Percentiles rank a stretch among this genome's conserved stretches.
These are phyloP conservation scores for cat (Felis catus) DNA, from an alignment of 2,113 vertebrate species.

Conservation along the genomic window F.catus_Fca126_mat1.0 CM031414.1:120668501-120669000, in stretches of 20 bases:
- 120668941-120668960: conserved; percentile 97
- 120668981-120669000: conserved; percentile 98
- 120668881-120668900: neutral
- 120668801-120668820: neutral
- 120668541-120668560: neutral
- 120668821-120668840: neutral
- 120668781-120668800: neutral
- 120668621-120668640: neutral
- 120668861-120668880: too few species aligned
- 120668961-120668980: conserved; percentile 98
- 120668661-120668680: too few species aligned
- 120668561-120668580: neutral
- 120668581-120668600: accelerated
- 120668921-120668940: conserved; percentile 94
- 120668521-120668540: neutral
- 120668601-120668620: neutral
- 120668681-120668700: neutral
- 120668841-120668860: neutral
- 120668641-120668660: neutral
- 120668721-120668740: neutral
- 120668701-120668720: neutral
- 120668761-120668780: neutral
- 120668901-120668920: conserved; percentile 91
- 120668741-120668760: neutral
- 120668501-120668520: neutral